Percentiles rank a stretch among this genome's conserved stretches.
These are phyloP conservation scores for Cyanoramphus novaezelandiae DNA, from an alignment of 2,113 vertebrate species.

Conservation along the genomic window DNA sequence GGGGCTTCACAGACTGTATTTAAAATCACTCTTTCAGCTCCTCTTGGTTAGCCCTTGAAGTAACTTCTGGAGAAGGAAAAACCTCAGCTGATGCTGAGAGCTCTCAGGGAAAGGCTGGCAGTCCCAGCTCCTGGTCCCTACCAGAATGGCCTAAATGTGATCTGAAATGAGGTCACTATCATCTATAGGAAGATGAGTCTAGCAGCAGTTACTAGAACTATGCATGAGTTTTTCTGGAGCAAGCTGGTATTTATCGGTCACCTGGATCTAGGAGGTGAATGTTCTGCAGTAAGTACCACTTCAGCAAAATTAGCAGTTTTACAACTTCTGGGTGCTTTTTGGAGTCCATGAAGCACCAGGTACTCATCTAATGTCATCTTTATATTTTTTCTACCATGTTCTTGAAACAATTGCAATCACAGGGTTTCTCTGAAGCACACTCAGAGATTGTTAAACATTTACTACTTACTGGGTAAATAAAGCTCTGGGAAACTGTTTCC, in stretches of 20 bases:
- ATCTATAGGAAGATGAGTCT: not conserved
- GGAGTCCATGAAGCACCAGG: not conserved
- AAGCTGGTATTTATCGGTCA: accelerated
- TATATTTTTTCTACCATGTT: not conserved
- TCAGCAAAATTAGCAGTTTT: not conserved
- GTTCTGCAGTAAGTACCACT: not conserved
- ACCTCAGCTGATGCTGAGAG: not conserved
- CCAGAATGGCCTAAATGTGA: not conserved
- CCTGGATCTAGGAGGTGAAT: not conserved
- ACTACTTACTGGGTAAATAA: not conserved
- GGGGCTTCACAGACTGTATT: not conserved
- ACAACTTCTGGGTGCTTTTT: not conserved
- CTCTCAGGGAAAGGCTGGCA: not conserved
- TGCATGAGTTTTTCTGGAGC: not conserved
- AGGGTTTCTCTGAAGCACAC: constrained; percentile 11
- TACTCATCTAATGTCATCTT: not conserved
- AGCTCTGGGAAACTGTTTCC: not conserved
- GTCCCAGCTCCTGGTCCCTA: not conserved
- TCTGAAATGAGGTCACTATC: not conserved
- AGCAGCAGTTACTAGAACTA: not conserved
- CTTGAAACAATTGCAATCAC: not conserved
- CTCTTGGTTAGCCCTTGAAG: not conserved
- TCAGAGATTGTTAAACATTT: not conserved
- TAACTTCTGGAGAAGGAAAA: not conserved
- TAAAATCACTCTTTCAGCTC: not conserved